Percentiles rank a stretch among this genome's conserved stretches.
Evolutionary conservation across 2,888 invertebrate genomes (phyloP).

Genomic region (Drosophila stalkeri): DNA sequence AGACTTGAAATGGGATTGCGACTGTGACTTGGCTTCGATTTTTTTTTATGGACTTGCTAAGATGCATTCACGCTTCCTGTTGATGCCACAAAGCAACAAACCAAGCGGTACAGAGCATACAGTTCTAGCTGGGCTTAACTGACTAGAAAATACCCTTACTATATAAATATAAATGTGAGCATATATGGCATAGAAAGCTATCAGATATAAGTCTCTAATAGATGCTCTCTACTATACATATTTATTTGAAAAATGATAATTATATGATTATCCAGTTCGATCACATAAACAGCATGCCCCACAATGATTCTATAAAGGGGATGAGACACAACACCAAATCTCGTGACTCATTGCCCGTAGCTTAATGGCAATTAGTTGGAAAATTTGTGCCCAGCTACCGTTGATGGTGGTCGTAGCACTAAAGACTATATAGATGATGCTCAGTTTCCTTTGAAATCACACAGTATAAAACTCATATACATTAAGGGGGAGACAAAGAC

Average conservation of each 20-base stretch:
- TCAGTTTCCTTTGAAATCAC: slow-evolving; percentile 63
- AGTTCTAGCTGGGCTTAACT: background rate
- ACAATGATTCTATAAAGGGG: background rate
- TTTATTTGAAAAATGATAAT: background rate
- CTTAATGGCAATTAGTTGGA: slow-evolving; percentile 78
- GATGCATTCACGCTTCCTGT: slow-evolving; percentile 59
- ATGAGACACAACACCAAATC: slow-evolving; percentile 10
- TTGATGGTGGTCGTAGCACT: slow-evolving; percentile 40
- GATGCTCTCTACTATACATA: background rate
- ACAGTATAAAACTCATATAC: slow-evolving; percentile 28
- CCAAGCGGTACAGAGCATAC: background rate
- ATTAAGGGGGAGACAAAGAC: too few relatives aligned
- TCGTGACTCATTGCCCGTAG: slow-evolving; percentile 62
- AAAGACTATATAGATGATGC: background rate
- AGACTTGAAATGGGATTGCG: slow-evolving; percentile 13
- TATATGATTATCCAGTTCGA: background rate
- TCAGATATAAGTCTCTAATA: too few relatives aligned
- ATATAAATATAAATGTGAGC: too few relatives aligned
- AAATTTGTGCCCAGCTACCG: slow-evolving; percentile 61
- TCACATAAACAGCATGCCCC: background rate
- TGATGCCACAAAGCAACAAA: slow-evolving; percentile 19
- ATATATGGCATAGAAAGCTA: too few relatives aligned
- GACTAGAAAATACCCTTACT: background rate
- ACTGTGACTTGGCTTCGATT: slow-evolving; percentile 32
- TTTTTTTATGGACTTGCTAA: slow-evolving; percentile 76